Base-by-base conservation (phyloP, 2,797 vertebrate genomes). In the Tinamus major region DNA sequence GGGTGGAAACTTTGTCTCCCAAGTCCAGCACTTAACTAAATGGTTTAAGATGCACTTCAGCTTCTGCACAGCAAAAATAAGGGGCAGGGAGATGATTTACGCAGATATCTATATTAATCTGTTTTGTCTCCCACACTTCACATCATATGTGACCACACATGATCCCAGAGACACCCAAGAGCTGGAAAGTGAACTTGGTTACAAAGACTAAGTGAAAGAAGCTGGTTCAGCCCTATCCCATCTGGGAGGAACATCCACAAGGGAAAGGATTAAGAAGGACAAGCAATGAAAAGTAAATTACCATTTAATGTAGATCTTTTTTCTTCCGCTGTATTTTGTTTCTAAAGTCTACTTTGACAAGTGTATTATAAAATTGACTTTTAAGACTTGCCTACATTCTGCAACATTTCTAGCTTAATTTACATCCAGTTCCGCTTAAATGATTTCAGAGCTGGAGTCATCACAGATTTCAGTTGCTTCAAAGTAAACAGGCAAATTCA, bases 321-420 rank as follows among this genome's bases (percentile, higher is more conserved):
- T 68, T 68, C 23, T 64, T 56, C 2, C 65, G 42, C 9, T 6
- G 2, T 35, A 13, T 19, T 53, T 42, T 70, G 6, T 20, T 79
- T 37, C 33, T 0, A 0, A 64, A 29, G 5, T 91, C 55, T 80
- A 16, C 53, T 75, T 85, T 71, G 78, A 80, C 29, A 90, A 85
- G 27, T 19, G n/a, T 53, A 80, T 70, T 68, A 27, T 77, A 89
- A 84, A 78, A 92, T 89, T 83, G 72, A 78, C 78, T 92, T 95
- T 75, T 78, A 85, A 72, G n/a, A 21, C 63, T 62, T 78, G 75
- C 48, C 85, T 83, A 89, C 69, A 74, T 26, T 72, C 35, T 49
- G 42, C 87, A 88, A 87, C 48, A 70, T 89, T 92, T 89, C 71
- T 87, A 29, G 18, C 64, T 89, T 58, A 3, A 87, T 93, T 95